A percentile compares a stretch with the other conserved stretches of the same genome.
These are phyloP conservation scores for Rachycentron canadum DNA, from an alignment of 2,797 vertebrate genomes.

Conservation along the genomic window DNA sequence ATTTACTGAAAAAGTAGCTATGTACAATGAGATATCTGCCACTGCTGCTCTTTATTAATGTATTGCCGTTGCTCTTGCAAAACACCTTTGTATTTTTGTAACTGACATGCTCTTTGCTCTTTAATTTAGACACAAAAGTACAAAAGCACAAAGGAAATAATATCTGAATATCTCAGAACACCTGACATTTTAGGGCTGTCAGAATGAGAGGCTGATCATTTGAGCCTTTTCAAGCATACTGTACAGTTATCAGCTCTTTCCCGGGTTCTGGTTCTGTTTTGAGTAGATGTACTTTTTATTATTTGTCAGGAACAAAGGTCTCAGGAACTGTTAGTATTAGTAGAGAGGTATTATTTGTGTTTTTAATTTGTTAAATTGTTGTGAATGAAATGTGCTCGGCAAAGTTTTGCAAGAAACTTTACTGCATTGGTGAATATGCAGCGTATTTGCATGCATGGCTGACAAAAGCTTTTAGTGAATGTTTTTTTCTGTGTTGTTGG, in stretches of 20 bases:
- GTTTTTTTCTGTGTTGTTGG: neutral
- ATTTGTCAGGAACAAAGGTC: constrained; percentile 11
- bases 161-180: constrained; percentile 5
- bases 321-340: neutral
- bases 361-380: constrained; percentile 1
- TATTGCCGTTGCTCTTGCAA: constrained; percentile 28
- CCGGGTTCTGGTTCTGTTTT: constrained; percentile 7
- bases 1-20: constrained; percentile 53
- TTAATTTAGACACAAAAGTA: constrained; percentile 47
- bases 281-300: constrained; percentile 5
- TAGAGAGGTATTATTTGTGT: neutral
- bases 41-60: constrained; percentile 57
- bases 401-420: neutral
- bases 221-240: constrained; percentile 19
- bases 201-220: constrained; percentile 41
- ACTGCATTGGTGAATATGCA: neutral
- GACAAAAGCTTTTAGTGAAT: neutral
- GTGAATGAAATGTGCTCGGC: neutral
- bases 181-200: constrained; percentile 36
- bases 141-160: constrained; percentile 53
- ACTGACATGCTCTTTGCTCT: constrained; percentile 46
- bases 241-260: constrained; percentile 19
- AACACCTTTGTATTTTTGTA: constrained; percentile 32
- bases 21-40: constrained; percentile 53
- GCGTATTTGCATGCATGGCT: neutral